A percentile compares a stretch with the other conserved stretches of the same genome.
These are phyloP conservation scores for Danionella cerebrum DNA, from an alignment of 2,113 vertebrate species.

Conservation along the genomic window DNA sequence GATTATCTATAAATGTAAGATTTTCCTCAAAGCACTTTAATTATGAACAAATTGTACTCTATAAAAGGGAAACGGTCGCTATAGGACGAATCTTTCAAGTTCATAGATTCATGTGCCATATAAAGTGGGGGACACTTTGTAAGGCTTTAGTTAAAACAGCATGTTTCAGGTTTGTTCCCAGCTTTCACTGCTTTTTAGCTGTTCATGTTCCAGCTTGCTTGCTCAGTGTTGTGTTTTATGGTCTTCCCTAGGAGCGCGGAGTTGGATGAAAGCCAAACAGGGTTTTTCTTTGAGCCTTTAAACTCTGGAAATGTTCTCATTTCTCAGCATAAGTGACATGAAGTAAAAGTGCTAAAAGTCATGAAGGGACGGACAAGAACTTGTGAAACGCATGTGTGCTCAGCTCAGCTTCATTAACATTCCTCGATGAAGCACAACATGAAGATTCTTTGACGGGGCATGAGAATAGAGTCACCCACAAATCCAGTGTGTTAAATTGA, in stretches of 20 bases:
- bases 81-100: too few species aligned
- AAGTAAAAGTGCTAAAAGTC: background rate
- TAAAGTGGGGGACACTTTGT: too few species aligned
- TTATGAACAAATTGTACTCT: too few species aligned
- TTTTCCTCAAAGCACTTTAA: too few species aligned
- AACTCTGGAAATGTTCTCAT: constrained; percentile 16
- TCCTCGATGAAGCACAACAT: background rate
- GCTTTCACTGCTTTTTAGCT: background rate
- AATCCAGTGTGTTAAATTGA: background rate
- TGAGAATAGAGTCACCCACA: constrained; percentile 19
- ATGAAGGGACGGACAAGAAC: background rate
- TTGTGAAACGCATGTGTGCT: background rate
- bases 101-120: too few species aligned
- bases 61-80: too few species aligned
- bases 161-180: background rate
- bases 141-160: background rate
- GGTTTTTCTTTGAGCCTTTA: constrained; percentile 11
- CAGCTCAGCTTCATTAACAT: background rate
- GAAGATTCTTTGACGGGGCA: background rate
- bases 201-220: background rate
- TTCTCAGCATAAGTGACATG: constrained; percentile 4
- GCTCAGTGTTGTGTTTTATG: constrained; percentile 1
- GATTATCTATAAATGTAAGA: too few species aligned
- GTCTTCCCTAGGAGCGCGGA: background rate
- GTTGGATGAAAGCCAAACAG: constrained; percentile 19